Conservation (phyloP, 2,888 invertebrate species). For the Protophormia terraenovae region DNA sequence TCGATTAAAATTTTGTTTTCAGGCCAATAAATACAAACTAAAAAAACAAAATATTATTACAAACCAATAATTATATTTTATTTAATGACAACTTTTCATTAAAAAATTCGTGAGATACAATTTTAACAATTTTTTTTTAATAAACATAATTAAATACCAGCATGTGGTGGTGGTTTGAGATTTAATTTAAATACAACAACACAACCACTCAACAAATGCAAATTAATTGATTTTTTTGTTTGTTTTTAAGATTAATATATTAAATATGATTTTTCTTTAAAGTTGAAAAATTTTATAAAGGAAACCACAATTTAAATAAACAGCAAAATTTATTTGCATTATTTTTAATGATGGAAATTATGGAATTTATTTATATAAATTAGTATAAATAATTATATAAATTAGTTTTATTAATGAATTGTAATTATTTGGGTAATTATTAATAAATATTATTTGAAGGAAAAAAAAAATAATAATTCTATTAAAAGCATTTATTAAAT, state of each 20-base stretch:
- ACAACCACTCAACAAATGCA: background rate
- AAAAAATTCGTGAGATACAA: conserved; percentile 46
- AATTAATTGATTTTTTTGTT: conserved; percentile 14
- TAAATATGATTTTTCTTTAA: background rate
- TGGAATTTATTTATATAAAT: too few relatives aligned
- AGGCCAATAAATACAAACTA: background rate
- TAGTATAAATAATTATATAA: too few relatives aligned
- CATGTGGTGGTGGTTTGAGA: conserved; percentile 39
- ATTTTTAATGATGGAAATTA: too few relatives aligned
- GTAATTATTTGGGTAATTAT: too few relatives aligned
- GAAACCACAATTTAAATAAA: too few relatives aligned
- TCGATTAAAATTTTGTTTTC: background rate
- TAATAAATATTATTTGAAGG: too few relatives aligned
- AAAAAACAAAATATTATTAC: background rate
- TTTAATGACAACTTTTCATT: conserved; percentile 36
- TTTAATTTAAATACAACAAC: conserved; percentile 6
- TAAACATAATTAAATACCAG: conserved; percentile 56
- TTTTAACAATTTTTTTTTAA: conserved; percentile 24
- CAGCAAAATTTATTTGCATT: too few relatives aligned
- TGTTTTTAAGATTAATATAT: too few relatives aligned
- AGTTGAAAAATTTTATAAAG: too few relatives aligned
- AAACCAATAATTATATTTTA: conserved; percentile 44
- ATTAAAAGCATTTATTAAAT: too few relatives aligned
- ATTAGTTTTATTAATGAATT: too few relatives aligned
- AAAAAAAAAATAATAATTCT: too few relatives aligned